Conservation (phyloP, 1,140 invertebrate species). For the Manduca sexta region DNA sequence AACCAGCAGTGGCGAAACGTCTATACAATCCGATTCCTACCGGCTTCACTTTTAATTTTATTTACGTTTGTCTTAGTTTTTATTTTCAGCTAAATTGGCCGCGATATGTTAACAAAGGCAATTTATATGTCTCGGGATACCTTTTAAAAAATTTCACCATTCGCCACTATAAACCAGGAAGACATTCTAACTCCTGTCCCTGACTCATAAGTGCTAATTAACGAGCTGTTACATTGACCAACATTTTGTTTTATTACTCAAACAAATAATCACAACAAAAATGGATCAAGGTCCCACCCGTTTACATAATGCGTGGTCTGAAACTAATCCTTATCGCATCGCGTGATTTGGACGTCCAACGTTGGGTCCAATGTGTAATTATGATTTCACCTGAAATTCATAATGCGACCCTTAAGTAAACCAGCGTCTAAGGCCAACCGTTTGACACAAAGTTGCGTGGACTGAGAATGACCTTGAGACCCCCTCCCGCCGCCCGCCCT, state of each 20-base stretch:
- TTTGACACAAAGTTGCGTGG: conserved; percentile 56
- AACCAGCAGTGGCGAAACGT: too few species aligned
- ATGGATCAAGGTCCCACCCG: conserved; percentile 48
- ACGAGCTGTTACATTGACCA: neutral
- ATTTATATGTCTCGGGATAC: too few species aligned
- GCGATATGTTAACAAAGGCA: too few species aligned
- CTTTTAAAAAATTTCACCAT: too few species aligned
- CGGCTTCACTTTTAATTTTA: too few species aligned
- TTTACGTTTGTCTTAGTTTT: too few species aligned
- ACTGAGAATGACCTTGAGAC: conserved; percentile 60
- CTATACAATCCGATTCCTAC: too few species aligned
- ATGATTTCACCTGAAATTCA: conserved; percentile 44
- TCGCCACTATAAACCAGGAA: too few species aligned
- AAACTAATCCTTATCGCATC: conserved; percentile 46
- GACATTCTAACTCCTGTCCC: too few species aligned
- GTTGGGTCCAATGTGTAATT: conserved; percentile 34
- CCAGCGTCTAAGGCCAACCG: conserved; percentile 16
- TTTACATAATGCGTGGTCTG: conserved; percentile 51
- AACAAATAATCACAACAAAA: conserved; percentile 11
- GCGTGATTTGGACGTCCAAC: conserved; percentile 33
- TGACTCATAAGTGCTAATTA: too few species aligned
- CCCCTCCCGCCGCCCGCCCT: conserved; percentile 30
- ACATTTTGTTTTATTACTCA: neutral
- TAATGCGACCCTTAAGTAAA: conserved; percentile 43
- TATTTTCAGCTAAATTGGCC: too few species aligned